A percentile compares a stretch with the other conserved stretches of the same genome.
These are phyloP conservation scores for Syrrhaptes paradoxus DNA, from an alignment of 2,113 vertebrate species.

Conservation along the genomic window DNA sequence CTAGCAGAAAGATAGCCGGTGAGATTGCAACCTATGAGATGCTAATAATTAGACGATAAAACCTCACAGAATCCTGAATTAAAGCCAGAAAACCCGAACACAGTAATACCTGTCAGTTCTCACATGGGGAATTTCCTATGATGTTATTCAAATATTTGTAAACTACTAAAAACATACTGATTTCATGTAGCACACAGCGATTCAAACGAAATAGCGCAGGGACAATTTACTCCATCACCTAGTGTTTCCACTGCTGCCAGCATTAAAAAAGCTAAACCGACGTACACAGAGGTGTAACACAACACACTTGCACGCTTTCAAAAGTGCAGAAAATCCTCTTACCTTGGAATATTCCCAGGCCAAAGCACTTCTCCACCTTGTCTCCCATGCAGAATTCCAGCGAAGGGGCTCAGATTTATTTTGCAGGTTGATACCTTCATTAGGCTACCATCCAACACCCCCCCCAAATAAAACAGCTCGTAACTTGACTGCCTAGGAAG, in stretches of 20 bases:
- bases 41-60: not conserved
- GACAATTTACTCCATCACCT: not conserved
- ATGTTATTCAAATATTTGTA: not conserved
- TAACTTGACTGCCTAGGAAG: not conserved
- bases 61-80: not conserved
- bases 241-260: not conserved
- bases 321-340: conserved; percentile 49
- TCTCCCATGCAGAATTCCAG: conserved; percentile 65
- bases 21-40: not conserved
- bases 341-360: conserved; percentile 74
- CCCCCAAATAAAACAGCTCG: conserved; percentile 26
- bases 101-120: not conserved
- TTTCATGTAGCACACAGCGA: not conserved
- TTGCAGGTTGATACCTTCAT: conserved; percentile 76
- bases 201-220: not conserved
- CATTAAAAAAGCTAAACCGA: not conserved
- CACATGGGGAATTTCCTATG: not conserved
- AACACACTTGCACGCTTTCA: not conserved
- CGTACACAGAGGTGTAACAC: not conserved
- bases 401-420: conserved; percentile 73
- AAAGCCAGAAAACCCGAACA: not conserved
- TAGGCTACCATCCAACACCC: conserved; percentile 53
- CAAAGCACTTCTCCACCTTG: conserved; percentile 74
- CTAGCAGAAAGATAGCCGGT: not conserved
- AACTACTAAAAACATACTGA: not conserved